phyloP scores from a whole-genome alignment of 2,797 vertebrate species.

The Gobionotothen gibberifrons region DNA sequence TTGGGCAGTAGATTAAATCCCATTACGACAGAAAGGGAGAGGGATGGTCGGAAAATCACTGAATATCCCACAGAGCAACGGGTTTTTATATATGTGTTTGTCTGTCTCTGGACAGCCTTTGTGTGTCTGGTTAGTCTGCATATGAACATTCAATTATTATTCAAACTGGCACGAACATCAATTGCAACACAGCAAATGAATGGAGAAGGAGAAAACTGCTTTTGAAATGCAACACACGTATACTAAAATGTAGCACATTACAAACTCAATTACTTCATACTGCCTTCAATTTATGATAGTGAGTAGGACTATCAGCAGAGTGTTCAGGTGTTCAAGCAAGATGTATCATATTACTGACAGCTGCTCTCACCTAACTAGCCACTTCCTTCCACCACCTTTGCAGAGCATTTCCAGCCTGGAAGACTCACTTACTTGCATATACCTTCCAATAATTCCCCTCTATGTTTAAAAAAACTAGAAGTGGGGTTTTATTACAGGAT shows the following conservation, averaged over 20 bases:
- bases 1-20: constrained; percentile 54
- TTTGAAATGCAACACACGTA: constrained; percentile 43
- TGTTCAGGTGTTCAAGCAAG: too few relatives aligned
- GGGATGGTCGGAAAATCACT: constrained; percentile 45
- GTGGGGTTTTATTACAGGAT: background rate
- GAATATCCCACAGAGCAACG: constrained; percentile 61
- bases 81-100: constrained; percentile 62
- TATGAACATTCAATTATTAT: constrained; percentile 35
- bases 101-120: constrained; percentile 59
- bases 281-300: too few relatives aligned
- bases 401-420: background rate
- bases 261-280: too few relatives aligned
- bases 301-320: too few relatives aligned
- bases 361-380: too few relatives aligned
- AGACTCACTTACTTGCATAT: constrained; percentile 28
- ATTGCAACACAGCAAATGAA: constrained; percentile 61
- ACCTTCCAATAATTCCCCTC: background rate
- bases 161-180: constrained; percentile 57
- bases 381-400: too few relatives aligned
- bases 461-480: background rate
- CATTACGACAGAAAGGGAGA: constrained; percentile 62
- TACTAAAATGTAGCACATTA: too few relatives aligned
- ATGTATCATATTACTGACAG: too few relatives aligned
- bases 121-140: constrained; percentile 70
- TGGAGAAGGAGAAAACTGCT: constrained; percentile 57